Evolutionary conservation across 2,113 vertebrate species (phyloP).

Genomic region (Helogale parvula): DNA sequence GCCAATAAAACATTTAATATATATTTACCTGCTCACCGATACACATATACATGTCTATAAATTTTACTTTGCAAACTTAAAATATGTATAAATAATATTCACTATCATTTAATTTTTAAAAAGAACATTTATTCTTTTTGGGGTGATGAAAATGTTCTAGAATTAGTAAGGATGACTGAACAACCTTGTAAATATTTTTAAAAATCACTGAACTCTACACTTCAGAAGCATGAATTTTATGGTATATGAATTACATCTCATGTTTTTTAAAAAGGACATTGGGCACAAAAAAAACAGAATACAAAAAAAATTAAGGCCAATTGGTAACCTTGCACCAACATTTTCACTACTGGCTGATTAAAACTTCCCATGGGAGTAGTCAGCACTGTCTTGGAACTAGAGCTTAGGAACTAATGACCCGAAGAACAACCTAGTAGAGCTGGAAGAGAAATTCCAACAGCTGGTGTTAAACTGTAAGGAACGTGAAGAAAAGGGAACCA

Average conservation of each 20-base stretch:
- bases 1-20: neutral
- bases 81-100: conserved; percentile 14
- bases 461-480: neutral
- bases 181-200: neutral
- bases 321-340: neutral
- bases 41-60: neutral
- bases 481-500: neutral
- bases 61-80: conserved; percentile 22
- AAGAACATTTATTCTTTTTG: neutral
- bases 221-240: conserved; percentile 23
- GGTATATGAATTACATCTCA: neutral
- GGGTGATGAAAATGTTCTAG: neutral
- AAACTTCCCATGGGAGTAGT: neutral
- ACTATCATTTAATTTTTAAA: conserved; percentile 3
- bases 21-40: neutral
- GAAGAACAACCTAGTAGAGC: neutral
- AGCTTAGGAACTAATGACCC: neutral
- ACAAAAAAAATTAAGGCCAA: conserved; percentile 1
- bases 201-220: neutral
- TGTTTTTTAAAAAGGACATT: neutral
- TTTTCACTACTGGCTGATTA: neutral
- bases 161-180: neutral
- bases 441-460: neutral
- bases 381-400: neutral
- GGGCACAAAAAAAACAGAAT: neutral